phyloP scores from a whole-genome alignment of 1,140 invertebrate species.

The Doryteuthis pealeii region DNA sequence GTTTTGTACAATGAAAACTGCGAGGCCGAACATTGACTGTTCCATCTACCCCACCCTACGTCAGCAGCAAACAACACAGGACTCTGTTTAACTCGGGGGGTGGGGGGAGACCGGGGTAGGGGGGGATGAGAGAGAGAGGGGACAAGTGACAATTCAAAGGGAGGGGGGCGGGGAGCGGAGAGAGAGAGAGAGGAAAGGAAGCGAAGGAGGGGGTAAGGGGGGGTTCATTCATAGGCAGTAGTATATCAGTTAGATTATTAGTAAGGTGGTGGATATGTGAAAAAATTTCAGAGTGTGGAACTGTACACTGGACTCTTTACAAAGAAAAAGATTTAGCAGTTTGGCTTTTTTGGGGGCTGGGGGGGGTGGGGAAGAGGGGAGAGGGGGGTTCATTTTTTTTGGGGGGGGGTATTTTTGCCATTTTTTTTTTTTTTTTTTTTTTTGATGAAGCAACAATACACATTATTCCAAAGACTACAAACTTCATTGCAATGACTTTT shows the following conservation, averaged over 20 bases:
- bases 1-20: slow-evolving; percentile 13
- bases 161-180: background rate
- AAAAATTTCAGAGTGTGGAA: background rate
- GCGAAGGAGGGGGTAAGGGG: background rate
- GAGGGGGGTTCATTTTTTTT: too few relatives aligned
- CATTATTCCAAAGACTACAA: background rate
- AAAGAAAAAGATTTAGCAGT: background rate
- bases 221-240: background rate
- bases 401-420: too few relatives aligned
- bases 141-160: background rate
- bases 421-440: background rate
- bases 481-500: too few relatives aligned
- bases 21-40: background rate
- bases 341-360: too few relatives aligned
- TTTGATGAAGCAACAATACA: slow-evolving; percentile 6
- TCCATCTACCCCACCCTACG: background rate
- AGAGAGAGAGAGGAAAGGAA: background rate
- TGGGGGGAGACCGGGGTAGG: background rate
- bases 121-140: background rate
- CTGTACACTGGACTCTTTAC: slow-evolving; percentile 5
- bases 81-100: background rate
- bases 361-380: background rate
- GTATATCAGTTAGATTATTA: background rate
- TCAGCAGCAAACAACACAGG: slow-evolving; percentile 2
- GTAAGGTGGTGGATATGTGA: slow-evolving; percentile 4